phyloP scores from a whole-genome alignment of 2,888 invertebrate species.

The Agriotes lineatus region DNA sequence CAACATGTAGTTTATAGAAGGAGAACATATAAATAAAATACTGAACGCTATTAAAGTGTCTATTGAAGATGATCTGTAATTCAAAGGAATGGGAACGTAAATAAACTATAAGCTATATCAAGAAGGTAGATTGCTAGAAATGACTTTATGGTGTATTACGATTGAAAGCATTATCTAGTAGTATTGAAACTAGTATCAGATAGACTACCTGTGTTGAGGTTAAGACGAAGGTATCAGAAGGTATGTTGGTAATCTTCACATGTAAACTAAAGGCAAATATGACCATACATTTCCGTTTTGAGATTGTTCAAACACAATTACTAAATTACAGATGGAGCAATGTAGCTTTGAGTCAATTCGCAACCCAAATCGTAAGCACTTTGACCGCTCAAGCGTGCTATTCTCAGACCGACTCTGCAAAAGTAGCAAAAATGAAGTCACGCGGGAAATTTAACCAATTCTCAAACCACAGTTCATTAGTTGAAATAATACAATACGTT shows the following conservation, averaged over 20 bases:
- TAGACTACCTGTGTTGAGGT: no score
- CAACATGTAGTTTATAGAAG: no score
- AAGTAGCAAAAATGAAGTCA: slow-evolving; percentile 24
- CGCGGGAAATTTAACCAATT: slow-evolving; percentile 25
- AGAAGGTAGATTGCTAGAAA: no score
- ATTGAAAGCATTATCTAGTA: no score
- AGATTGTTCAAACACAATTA: neutral
- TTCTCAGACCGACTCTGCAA: neutral
- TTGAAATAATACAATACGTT: slow-evolving; percentile 25
- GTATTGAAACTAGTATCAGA: no score
- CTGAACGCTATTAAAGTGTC: no score
- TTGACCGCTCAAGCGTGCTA: slow-evolving; percentile 7
- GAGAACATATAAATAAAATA: no score
- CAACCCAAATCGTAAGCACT: neutral
- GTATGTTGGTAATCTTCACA: neutral
- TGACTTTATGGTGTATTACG: no score
- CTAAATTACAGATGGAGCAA: neutral
- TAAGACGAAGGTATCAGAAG: no score
- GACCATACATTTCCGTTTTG: neutral
- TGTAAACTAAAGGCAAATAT: neutral
- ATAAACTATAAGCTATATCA: no score
- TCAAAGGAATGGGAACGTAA: no score
- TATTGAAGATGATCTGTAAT: no score
- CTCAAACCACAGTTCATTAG: slow-evolving; percentile 29
- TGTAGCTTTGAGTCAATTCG: neutral